phyloP scores from a whole-genome alignment of 1,140 invertebrate genomes.

The Lasioglossum albipes region DNA sequence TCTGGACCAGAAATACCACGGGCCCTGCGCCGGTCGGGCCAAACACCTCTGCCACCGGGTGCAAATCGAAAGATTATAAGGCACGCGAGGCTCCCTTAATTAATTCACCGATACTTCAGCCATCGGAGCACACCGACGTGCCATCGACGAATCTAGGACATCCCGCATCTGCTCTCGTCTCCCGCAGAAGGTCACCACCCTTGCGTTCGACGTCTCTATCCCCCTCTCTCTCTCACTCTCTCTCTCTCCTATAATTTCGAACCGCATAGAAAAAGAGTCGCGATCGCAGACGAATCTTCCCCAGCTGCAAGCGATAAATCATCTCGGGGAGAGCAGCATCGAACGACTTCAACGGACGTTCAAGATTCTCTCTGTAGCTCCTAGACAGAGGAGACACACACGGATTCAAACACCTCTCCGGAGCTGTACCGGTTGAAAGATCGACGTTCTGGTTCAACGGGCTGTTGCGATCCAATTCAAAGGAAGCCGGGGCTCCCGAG shows the following conservation, averaged over 20 bases:
- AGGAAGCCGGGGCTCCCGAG: not conserved
- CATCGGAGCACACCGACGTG: not conserved
- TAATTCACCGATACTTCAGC: not conserved
- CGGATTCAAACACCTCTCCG: too few relatives aligned
- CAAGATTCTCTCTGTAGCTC: too few relatives aligned
- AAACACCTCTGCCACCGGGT: not conserved
- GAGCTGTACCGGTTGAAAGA: not conserved
- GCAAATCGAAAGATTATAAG: not conserved
- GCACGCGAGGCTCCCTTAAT: slow-evolving; percentile 2
- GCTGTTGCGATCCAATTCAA: slow-evolving; percentile 17
- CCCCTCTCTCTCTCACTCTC: not conserved
- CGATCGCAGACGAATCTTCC: not conserved
- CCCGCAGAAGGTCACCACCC: slow-evolving; percentile 32
- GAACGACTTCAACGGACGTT: not conserved
- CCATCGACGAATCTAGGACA: slow-evolving; percentile 5
- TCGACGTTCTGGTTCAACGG: not conserved
- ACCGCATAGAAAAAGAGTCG: not conserved
- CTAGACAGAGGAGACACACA: too few relatives aligned
- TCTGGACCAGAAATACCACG: slow-evolving; percentile 20
- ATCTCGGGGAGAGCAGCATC: not conserved
- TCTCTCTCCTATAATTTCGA: not conserved
- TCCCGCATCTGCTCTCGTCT: not conserved
- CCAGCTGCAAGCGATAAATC: slow-evolving; percentile 22
- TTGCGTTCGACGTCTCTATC: not conserved
- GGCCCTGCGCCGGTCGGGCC: not conserved